Base-by-base conservation (phyloP, 2,113 vertebrate species). In the Collichthys lucidus region DNA sequence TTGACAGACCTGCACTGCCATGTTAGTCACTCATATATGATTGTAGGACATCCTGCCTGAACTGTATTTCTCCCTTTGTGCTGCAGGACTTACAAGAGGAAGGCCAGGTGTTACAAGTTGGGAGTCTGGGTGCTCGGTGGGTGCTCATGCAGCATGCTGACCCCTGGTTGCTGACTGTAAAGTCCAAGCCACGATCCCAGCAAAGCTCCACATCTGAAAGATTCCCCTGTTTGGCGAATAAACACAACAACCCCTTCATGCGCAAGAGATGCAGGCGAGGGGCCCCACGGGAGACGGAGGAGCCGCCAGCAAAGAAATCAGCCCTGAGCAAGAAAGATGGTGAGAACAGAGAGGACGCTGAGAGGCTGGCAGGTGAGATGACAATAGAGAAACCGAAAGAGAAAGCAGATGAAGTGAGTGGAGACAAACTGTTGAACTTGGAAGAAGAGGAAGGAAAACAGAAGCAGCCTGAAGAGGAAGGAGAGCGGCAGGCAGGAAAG, bases 81-180 rank as follows among this genome's bases (percentile, higher is more conserved):
- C 24, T 60, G 0, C 69, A 94, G 93, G 91, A 91, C 5, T 75
- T 94, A 15, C 50, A 84, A 17, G 87, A 90, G 40, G 82, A 87
- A 31, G 77, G 81, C 60, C 90, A 89, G 83, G 77, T 87, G 72
- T 4, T 92, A 11, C 49, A 57, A 26, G 92, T 91, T 0, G 93
- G 93, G 5, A 68, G 86, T 16, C 0, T 60, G 15, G 78, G 82
- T 2, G 17, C 12, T 20, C 92, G 92, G 0, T 92, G 89, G 91
- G 92, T 92, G 35, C 90, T 93, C 8, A 50, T 29, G 50, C 55
- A 61, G 46, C 90, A 93, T 0, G 89, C 92, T 11, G 87, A 84
- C 0, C 89, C 93, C 0, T 94, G 93, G 93, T 86, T 94, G 20
- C 87, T 94, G 61, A 92, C 83, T 4, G 49, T 90, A 0, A 80